Conservation (phyloP, 2,113 vertebrate genomes). For the Conger conger region DNA sequence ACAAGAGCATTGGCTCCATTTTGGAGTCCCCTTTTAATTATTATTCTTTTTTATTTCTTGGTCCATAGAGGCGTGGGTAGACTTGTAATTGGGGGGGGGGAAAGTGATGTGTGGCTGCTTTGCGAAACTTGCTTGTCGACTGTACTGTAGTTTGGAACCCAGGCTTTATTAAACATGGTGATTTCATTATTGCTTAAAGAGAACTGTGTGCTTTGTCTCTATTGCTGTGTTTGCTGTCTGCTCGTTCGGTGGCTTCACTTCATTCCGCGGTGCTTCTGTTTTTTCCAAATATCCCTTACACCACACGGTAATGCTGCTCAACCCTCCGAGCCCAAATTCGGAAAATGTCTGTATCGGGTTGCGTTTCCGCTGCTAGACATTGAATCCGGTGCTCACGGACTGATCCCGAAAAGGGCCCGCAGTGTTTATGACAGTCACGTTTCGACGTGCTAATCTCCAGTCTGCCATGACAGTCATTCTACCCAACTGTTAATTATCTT, state of each 20-base stretch:
- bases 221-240: conserved; percentile 88
- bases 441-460: not conserved
- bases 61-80: conserved; percentile 69
- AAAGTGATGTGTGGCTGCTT: conserved; percentile 81
- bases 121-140: conserved; percentile 78
- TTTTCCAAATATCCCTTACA: conserved; percentile 86
- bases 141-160: conserved; percentile 90
- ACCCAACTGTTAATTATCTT: not conserved
- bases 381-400: not conserved
- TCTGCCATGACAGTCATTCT: not conserved
- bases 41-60: conserved; percentile 61
- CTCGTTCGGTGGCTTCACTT: conserved; percentile 74
- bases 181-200: conserved; percentile 91
- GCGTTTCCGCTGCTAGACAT: not conserved
- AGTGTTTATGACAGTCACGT: not conserved
- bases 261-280: conserved; percentile 76
- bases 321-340: not conserved
- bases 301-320: not conserved
- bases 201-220: conserved; percentile 95
- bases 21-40: conserved; percentile 65
- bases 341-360: not conserved
- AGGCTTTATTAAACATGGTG: conserved; percentile 95
- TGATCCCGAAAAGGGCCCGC: not conserved
- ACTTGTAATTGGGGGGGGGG: conserved; percentile 77
- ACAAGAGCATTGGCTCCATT: conserved; percentile 68